Percentiles rank a stretch among this genome's conserved stretches.
Conservation (phyloP, 2,797 vertebrate species). For the Sebastiscus tertius region DNA sequence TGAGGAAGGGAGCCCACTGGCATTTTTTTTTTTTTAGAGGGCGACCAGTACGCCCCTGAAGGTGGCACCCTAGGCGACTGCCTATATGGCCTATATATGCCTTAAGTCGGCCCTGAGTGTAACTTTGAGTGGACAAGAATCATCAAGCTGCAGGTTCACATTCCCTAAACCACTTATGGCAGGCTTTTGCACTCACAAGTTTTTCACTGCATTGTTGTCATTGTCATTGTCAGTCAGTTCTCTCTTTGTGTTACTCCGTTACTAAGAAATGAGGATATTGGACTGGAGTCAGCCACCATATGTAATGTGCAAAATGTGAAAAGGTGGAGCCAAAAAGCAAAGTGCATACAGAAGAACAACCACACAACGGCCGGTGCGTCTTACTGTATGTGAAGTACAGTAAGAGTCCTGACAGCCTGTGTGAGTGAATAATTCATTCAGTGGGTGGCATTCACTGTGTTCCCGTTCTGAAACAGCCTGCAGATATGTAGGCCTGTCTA, state of each 20-base stretch:
- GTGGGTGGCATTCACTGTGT: slow-evolving; percentile 2
- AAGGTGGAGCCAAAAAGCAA: not conserved
- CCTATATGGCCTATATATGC: too few relatives aligned
- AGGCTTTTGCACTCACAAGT: too few relatives aligned
- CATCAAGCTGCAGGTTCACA: not conserved
- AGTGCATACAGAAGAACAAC: not conserved
- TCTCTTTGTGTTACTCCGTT: not conserved
- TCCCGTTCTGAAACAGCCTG: slow-evolving; percentile 12
- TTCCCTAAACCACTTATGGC: not conserved
- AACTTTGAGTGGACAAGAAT: not conserved
- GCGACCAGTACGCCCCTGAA: too few relatives aligned
- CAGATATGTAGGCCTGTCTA: not conserved
- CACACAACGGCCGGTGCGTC: not conserved
- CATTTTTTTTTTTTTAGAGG: too few relatives aligned
- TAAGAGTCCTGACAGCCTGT: slow-evolving; percentile 27
- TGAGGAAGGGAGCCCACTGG: too few relatives aligned
- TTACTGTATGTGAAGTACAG: slow-evolving; percentile 20
- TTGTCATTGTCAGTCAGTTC: not conserved
- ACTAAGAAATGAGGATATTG: not conserved
- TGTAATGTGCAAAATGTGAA: not conserved
- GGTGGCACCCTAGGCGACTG: too few relatives aligned
- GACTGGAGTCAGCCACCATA: not conserved
- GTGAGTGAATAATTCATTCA: slow-evolving; percentile 54
- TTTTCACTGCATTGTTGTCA: not conserved
- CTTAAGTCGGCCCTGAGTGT: too few relatives aligned